Evolutionary conservation across 2,888 invertebrate species (phyloP).

Genomic region (Eristalis tenax): DNA sequence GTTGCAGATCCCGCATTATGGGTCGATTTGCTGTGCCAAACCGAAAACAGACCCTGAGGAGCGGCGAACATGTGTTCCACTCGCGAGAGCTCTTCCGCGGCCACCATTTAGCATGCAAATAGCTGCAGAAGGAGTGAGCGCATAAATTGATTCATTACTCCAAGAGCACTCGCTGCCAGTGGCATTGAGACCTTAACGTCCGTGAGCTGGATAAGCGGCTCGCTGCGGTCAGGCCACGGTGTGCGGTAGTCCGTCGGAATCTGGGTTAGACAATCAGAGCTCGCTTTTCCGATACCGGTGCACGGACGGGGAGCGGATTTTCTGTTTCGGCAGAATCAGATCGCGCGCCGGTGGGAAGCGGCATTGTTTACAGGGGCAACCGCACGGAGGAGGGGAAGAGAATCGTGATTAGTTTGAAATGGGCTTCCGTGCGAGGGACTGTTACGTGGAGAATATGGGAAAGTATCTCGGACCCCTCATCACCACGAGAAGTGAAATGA

Average conservation of each 20-base stretch:
- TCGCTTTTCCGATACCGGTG: constrained; percentile 1
- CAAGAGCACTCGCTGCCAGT: background rate
- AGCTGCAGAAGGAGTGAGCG: background rate
- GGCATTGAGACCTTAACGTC: background rate
- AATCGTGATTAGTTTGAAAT: background rate
- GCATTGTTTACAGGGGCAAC: background rate
- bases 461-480: background rate
- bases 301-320: background rate
- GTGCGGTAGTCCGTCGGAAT: background rate
- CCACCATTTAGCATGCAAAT: constrained; percentile 26
- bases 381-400: background rate
- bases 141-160: constrained; percentile 43
- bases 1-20: background rate
- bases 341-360: background rate
- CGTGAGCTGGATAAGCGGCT: background rate
- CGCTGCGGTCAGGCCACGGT: background rate
- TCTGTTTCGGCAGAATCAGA: background rate
- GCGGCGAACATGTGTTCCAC: constrained; percentile 5
- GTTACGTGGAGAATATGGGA: background rate
- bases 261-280: constrained; percentile 15
- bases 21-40: constrained; percentile 15
- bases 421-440: background rate
- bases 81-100: constrained; percentile 4
- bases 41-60: background rate
- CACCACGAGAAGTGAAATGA: background rate